These are phyloP conservation scores for Lottia gigantea DNA, from an alignment of 2,888 invertebrate species.

Conservation along the genomic window DNA sequence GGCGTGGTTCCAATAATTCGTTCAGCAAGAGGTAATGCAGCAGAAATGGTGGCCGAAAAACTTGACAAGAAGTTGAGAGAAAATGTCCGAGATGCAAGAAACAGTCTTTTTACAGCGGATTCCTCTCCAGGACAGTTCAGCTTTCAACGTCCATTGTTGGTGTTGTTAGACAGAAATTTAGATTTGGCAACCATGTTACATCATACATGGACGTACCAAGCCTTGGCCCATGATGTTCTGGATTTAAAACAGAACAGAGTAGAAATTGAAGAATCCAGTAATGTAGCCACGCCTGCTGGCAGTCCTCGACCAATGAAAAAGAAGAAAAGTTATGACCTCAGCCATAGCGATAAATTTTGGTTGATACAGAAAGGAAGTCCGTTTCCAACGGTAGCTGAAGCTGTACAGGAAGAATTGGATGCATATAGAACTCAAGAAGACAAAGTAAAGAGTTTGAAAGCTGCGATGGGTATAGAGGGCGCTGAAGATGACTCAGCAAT, in stretches of 20 bases:
- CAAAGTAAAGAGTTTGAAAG: slow-evolving; percentile 94
- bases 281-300: slow-evolving; percentile 57
- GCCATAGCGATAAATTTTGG: slow-evolving; percentile 92
- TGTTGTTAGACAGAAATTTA: slow-evolving; percentile 91
- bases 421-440: slow-evolving; percentile 93
- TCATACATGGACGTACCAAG: slow-evolving; percentile 99
- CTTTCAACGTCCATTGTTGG: slow-evolving; percentile 92
- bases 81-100: slow-evolving; percentile 95
- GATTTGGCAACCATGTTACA: slow-evolving; percentile 98
- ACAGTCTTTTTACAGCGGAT: slow-evolving; percentile 84
- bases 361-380: slow-evolving; percentile 85
- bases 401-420: slow-evolving; percentile 97
- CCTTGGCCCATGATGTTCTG: slow-evolving; percentile 94
- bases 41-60: slow-evolving; percentile 97
- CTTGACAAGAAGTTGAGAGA: slow-evolving; percentile 96
- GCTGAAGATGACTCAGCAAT: slow-evolving; percentile 80
- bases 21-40: slow-evolving; percentile 94
- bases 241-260: slow-evolving; percentile 90
- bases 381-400: slow-evolving; percentile 87
- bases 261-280: slow-evolving; percentile 76
- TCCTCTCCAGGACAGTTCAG: slow-evolving; percentile 74
- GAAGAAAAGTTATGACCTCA: slow-evolving; percentile 89
- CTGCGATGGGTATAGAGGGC: slow-evolving; percentile 91
- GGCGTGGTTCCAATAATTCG: slow-evolving; percentile 92
- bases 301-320: slow-evolving; percentile 71